Evolutionary conservation across 2,888 invertebrate genomes (phyloP), one percentile per base, ranked within the genome.

Genomic region (Halictus quadricinctus): DNA sequence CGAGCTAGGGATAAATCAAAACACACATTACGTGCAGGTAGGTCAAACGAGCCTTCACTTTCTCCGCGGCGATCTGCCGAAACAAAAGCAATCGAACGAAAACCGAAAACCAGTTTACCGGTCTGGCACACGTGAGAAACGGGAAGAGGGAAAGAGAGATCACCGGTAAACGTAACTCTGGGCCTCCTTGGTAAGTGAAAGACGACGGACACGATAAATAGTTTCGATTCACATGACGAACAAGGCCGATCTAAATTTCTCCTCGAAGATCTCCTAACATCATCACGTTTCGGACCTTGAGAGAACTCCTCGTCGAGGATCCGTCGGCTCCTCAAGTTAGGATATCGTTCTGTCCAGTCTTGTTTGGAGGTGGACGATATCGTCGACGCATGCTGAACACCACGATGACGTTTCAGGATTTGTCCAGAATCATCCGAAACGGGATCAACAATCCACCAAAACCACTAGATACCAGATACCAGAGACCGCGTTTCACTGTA

Each of bases 271-370:
- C 3, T 15, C 15, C 13, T 60, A 66, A 58, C 60, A 0, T n/a
- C n/a, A 10, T 64, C 4, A 13, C 29, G 29, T 50, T 60, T 79
- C 60, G 76, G 86, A 89, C 88, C 89, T 89, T 89, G 88, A 89
- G 89, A 89, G 81, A 83, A 85, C 87, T 86, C 87, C 87, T 87
- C 84, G 87, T 88, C 88, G 86, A 87, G 86, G 84, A 88, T 79
- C 85, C 82, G 85, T 78, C 89, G 54, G 84, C 72, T 80, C 74
- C 77, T 82, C 81, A 77, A 79, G 81, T 79, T 79, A 83, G 66
- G 73, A 83, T 84, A 88, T 81, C 88, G 76, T 86, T 79, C 73
- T 10, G 81, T 87, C 88, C 87, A 89, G 85, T 89, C 84, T n/a
- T 29, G 72, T 87, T 81, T 89, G 89, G 89, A 77, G 46, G 10